These are phyloP conservation scores for Eupsilia transversa DNA, from an alignment of 2,888 invertebrate species.

Conservation along the genomic window DNA sequence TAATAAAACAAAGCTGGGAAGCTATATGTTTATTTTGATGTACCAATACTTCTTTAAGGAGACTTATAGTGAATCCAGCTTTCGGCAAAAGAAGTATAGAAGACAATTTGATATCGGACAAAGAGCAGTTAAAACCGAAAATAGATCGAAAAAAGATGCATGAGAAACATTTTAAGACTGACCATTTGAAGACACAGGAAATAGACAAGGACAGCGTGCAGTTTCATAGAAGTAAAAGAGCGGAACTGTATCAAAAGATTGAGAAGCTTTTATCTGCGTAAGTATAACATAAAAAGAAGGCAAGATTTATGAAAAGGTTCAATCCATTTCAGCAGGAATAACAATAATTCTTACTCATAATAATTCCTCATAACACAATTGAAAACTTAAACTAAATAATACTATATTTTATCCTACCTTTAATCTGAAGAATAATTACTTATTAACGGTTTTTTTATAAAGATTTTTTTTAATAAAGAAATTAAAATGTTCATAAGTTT, in stretches of 20 bases:
- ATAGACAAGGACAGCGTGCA: slow-evolving; percentile 79
- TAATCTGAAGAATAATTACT: too few relatives aligned
- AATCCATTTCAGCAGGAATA: not conserved
- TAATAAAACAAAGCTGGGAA: too few relatives aligned
- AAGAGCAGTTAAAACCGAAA: slow-evolving; percentile 82
- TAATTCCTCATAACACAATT: too few relatives aligned
- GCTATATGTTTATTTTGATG: not conserved
- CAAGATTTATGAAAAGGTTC: not conserved
- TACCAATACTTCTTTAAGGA: slow-evolving; percentile 12
- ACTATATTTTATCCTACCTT: too few relatives aligned
- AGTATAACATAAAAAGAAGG: slow-evolving; percentile 75
- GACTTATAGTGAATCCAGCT: slow-evolving; percentile 84
- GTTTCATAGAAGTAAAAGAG: slow-evolving; percentile 91
- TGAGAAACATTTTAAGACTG: slow-evolving; percentile 73
- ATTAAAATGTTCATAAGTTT: too few relatives aligned
- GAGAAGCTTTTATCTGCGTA: slow-evolving; percentile 92
- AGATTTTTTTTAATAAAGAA: too few relatives aligned
- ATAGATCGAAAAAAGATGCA: slow-evolving; percentile 84
- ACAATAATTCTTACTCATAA: too few relatives aligned
- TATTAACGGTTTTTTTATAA: too few relatives aligned
- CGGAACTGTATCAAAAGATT: slow-evolving; percentile 91
- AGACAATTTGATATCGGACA: slow-evolving; percentile 71
- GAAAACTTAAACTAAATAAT: too few relatives aligned
- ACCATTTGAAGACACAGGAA: slow-evolving; percentile 77
- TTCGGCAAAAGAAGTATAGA: slow-evolving; percentile 86